A percentile compares a stretch with the other conserved stretches of the same genome.
Evolutionary conservation across 2,113 vertebrate species (phyloP).

Genomic region (Nothobranchius kuhntae): DNA sequence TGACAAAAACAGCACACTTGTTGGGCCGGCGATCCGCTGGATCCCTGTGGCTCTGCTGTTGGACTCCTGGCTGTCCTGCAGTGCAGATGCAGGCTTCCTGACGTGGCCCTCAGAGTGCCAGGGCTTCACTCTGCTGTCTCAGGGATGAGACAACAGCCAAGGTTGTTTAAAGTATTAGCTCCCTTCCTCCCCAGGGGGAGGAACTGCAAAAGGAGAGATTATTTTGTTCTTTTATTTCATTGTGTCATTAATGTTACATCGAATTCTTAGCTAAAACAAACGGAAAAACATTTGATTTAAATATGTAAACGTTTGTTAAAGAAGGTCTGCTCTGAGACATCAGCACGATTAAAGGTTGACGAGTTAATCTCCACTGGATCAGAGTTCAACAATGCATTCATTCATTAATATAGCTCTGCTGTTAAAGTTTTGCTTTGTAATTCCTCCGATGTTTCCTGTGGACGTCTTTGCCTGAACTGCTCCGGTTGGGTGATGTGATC

Average conservation of each 20-base stretch:
- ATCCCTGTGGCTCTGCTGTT: constrained; percentile 27
- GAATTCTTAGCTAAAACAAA: not conserved
- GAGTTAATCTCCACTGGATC: not conserved
- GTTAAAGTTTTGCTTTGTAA: not conserved
- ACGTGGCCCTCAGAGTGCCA: constrained; percentile 57
- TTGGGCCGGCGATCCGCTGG: constrained; percentile 20
- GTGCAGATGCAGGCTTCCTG: constrained; percentile 42
- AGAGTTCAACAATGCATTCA: not conserved
- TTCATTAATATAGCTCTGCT: not conserved
- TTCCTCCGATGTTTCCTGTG: constrained; percentile 3
- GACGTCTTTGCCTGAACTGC: constrained; percentile 1
- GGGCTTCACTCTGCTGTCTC: constrained; percentile 35
- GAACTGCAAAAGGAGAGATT: constrained; percentile 4
- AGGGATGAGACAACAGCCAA: constrained; percentile 28
- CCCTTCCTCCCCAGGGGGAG: not conserved
- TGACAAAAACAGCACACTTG: constrained; percentile 35
- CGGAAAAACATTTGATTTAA: not conserved
- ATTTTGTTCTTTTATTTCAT: too few species aligned
- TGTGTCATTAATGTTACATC: too few species aligned
- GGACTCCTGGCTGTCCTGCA: constrained; percentile 45
- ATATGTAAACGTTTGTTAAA: too few species aligned
- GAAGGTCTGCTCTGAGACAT: not conserved
- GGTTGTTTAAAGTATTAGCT: constrained; percentile 32
- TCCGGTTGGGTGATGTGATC: not conserved
- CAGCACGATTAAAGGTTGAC: constrained; percentile 6